These are phyloP conservation scores for Drosophila ironensis DNA, from an alignment of 1,140 invertebrate genomes.

Conservation along the genomic window DNA sequence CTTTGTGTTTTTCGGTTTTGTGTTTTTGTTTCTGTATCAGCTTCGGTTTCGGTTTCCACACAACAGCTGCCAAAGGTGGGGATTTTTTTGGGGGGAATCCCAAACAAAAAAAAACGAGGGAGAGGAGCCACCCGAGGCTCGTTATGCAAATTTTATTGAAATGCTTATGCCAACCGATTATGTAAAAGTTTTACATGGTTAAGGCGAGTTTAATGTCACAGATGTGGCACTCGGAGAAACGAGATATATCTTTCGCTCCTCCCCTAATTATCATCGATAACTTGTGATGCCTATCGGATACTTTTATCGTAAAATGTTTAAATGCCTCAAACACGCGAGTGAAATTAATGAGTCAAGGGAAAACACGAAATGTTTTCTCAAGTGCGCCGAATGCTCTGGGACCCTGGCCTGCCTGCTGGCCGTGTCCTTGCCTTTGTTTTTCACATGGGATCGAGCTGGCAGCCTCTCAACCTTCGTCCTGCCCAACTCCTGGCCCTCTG, in stretches of 20 bases:
- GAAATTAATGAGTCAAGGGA: too few species aligned
- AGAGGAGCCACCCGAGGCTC: slow-evolving; percentile 6
- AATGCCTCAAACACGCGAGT: background rate
- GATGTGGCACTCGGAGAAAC: slow-evolving; percentile 6
- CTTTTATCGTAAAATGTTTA: too few species aligned
- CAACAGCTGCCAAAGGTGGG: slow-evolving; percentile 43
- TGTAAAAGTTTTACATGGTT: slow-evolving; percentile 60
- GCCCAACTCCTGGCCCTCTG: slow-evolving; percentile 1
- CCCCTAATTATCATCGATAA: too few species aligned
- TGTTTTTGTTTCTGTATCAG: slow-evolving; percentile 11
- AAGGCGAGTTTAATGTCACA: slow-evolving; percentile 36
- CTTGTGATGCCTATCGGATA: background rate
- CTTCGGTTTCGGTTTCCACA: background rate
- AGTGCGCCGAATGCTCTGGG: slow-evolving; percentile 1
- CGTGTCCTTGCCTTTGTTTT: slow-evolving; percentile 42
- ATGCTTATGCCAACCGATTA: slow-evolving; percentile 65
- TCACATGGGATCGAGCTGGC: slow-evolving; percentile 38
- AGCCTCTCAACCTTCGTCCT: background rate
- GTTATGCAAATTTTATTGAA: slow-evolving; percentile 75
- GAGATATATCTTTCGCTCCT: too few species aligned
- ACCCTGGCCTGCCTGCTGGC: slow-evolving; percentile 1
- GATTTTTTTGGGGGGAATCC: background rate
- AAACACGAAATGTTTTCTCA: background rate
- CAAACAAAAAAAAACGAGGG: too few species aligned
- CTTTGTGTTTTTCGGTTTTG: background rate